Percentiles rank a stretch among this genome's conserved stretches.
Evolutionary conservation across 1,140 invertebrate species (phyloP).

Genomic region (Argopecten irradians): DNA sequence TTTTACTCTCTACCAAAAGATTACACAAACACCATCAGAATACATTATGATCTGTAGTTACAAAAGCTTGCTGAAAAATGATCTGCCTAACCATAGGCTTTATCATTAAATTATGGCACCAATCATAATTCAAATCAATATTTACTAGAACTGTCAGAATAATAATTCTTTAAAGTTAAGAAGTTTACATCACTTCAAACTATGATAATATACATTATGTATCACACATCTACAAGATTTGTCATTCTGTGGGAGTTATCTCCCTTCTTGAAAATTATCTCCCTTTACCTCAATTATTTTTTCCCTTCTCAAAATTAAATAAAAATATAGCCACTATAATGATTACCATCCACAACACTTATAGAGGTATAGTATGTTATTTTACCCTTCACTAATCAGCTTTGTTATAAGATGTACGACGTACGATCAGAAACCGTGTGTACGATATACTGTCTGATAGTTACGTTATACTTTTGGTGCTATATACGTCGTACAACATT

Average conservation of each 20-base stretch:
- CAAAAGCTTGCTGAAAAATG: background rate
- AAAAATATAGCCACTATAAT: background rate
- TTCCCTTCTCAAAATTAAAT: background rate
- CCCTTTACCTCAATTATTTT: conserved; percentile 12
- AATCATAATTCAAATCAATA: background rate
- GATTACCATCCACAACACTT: background rate
- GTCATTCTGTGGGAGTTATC: background rate
- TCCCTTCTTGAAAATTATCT: background rate
- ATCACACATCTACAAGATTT: background rate
- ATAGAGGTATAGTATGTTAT: background rate
- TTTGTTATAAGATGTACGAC: background rate
- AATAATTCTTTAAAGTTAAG: background rate
- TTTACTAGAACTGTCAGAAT: background rate
- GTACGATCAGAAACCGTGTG: no score
- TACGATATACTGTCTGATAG: background rate
- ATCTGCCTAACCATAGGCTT: background rate
- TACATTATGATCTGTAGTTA: no score
- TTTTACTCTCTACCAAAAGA: no score
- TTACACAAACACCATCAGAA: no score
- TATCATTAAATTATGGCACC: conserved; percentile 13
- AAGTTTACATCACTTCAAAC: background rate
- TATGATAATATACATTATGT: background rate
- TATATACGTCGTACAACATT: background rate
- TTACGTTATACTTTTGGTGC: background rate
- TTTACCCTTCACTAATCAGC: conserved; percentile 1